Evolutionary conservation across 2,113 vertebrate genomes (phyloP), one percentile per base, ranked within the genome.

Genomic region (Corynorhinus townsendii): DNA sequence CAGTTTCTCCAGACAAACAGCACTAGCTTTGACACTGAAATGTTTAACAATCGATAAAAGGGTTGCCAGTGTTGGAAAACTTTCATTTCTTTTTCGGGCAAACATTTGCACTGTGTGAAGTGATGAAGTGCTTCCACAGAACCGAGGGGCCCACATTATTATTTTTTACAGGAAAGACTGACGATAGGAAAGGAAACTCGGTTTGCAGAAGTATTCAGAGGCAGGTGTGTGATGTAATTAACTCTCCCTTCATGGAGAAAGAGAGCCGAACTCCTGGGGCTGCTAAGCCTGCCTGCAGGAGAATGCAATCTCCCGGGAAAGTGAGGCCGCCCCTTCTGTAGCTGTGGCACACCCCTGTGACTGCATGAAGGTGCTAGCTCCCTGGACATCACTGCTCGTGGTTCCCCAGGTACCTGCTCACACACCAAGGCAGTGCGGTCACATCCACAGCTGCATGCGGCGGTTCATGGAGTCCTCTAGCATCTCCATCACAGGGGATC

Each of bases 401-500:
- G 84, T 43, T 95, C 88, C 96, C 2, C 56, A 72, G 30, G 73
- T 97, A 96, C 97, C 96, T 95, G 96, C 90, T 94, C 96, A 96
- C 96, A 98, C 97, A 98, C 97, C 45, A 81, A 14, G 96, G 96
- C 69, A 54, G 92, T 3, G 33, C 75, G 0, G 94, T n/a, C 92
- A 89, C 1, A 96, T 93, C 97, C 97, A 96, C 98, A 98, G 98
- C 97, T 97, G 97, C 94, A 91, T 91, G 96, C 92, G 89, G 79
- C 96, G 94, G 33, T 96, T 94, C 93, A 95, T 94, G 68, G 73
- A 92, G 93, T 97, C 96, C 88, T 79, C 95, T 87, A 96, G 97
- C 87, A 97, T 95, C 98, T 97, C 97, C 97, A 98, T 98, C 98
- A 97, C 97, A 81, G 97, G 69, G 88, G 97, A 97, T 97, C 97